Base-by-base conservation (phyloP, 2,888 invertebrate species). In the Diplazon laetatorius region DNA sequence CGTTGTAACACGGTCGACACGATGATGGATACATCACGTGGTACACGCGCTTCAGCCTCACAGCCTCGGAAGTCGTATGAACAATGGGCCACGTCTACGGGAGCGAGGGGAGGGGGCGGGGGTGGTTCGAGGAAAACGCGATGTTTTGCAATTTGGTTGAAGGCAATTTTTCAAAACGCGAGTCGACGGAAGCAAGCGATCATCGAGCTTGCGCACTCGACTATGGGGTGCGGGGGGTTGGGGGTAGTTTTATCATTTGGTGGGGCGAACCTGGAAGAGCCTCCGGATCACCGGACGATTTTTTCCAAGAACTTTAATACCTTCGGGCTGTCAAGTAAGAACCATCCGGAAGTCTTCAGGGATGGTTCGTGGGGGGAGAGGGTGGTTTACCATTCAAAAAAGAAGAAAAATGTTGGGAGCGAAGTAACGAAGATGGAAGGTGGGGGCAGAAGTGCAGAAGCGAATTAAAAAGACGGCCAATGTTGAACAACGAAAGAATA, bases 231-330 rank as follows among this genome's bases (percentile, higher is more conserved):
- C n/a, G n/a, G n/a, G n/a, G n/a, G n/a, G n/a, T n/a, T n/a, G n/a
- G n/a, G 46, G 30, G 42, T 60, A 50, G 18, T 77, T 62, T 72
- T 55, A n/a, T 60, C 62, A 77, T 72, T 77, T 77, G 55, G 55
- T 72, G 55, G 39, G 12, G n/a, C n/a, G 39, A 10, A 37, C 25
- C 46, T 18, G 14, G 66, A n/a, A 59, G 37, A 39, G 8, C 18
- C 39, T 9, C 22, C 25, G 68, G 55, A 72, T n/a, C n/a, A 62
- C 2, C 55, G 52, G 39, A 55, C 55, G 76, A 62, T 5, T 68
- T 68, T 77, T 71, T 80, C 66, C 71, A 8, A 35, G 44, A 62
- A 70, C 62, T 77, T 75, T 80, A 80, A 77, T 78, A 75, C 74
- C 75, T 65, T 37, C 22, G 55, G 70, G 57, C 80, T 80, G 78